Percentiles rank a stretch among this genome's conserved stretches.
Conservation (phyloP, 2,113 vertebrate species). For the Zosterops japonicus region DNA sequence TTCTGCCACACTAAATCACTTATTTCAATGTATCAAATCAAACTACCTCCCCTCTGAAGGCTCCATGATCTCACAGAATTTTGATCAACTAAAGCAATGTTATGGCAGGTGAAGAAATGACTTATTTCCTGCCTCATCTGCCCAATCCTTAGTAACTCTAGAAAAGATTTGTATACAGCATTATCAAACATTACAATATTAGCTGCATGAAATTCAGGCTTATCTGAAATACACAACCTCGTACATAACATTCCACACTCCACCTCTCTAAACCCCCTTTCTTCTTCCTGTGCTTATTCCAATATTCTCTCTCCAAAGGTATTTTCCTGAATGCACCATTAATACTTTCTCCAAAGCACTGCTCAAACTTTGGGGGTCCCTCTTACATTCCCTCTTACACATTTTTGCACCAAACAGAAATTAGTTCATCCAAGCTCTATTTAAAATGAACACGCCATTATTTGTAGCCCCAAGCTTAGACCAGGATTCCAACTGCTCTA, state of each 20-base stretch:
- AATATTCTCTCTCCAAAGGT: not conserved
- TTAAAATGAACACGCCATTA: not conserved
- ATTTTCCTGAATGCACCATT: not conserved
- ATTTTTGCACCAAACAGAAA: not conserved
- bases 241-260: rapidly evolving
- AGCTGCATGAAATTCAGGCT: not conserved
- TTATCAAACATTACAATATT: not conserved
- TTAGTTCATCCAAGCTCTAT: not conserved
- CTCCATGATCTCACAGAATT: not conserved
- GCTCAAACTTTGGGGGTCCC: not conserved
- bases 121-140: not conserved
- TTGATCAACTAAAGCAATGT: not conserved
- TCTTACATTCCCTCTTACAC: not conserved
- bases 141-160: not conserved
- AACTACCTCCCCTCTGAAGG: not conserved
- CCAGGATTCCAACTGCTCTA: not conserved
- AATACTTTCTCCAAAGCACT: not conserved
- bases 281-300: not conserved
- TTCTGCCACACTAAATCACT: not conserved
- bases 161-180: not conserved
- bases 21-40: not conserved
- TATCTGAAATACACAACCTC: not conserved
- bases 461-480: not conserved
- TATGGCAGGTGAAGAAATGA: not conserved
- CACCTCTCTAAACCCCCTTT: not conserved